These are phyloP conservation scores for Agapornis roseicollis DNA, from an alignment of 2,113 vertebrate species.

Conservation along the genomic window DNA sequence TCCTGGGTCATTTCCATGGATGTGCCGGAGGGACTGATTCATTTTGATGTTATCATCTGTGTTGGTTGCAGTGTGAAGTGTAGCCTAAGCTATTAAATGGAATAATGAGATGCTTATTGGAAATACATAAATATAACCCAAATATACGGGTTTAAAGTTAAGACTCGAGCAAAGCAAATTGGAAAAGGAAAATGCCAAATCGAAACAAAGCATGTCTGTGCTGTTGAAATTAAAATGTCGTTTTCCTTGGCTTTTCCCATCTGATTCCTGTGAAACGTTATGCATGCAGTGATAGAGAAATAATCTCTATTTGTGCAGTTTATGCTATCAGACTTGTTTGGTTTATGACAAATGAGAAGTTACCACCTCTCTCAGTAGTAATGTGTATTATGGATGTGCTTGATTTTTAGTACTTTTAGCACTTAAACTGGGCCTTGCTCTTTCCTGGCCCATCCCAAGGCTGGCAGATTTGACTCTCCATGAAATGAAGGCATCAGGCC, in stretches of 20 bases:
- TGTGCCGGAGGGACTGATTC: background rate
- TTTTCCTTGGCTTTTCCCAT: background rate
- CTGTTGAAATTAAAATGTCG: background rate
- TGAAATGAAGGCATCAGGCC: background rate
- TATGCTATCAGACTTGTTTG: background rate
- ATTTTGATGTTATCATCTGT: background rate
- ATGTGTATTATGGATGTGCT: rapidly evolving
- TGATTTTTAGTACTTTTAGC: background rate
- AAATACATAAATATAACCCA: background rate
- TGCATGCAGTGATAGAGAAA: background rate
- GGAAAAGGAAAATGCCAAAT: background rate
- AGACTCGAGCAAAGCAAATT: background rate
- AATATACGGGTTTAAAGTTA: background rate
- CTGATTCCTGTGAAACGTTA: background rate
- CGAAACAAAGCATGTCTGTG: background rate
- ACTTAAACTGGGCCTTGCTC: background rate
- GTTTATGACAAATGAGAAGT: background rate
- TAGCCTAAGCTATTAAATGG: background rate
- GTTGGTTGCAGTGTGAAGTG: background rate
- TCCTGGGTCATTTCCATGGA: background rate
- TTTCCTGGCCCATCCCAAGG: background rate
- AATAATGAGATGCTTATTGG: background rate
- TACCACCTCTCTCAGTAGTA: background rate
- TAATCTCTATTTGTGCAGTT: background rate
- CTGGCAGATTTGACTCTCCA: background rate